Conservation (phyloP, 2,888 invertebrate genomes). For the Bellardia pandia region DNA sequence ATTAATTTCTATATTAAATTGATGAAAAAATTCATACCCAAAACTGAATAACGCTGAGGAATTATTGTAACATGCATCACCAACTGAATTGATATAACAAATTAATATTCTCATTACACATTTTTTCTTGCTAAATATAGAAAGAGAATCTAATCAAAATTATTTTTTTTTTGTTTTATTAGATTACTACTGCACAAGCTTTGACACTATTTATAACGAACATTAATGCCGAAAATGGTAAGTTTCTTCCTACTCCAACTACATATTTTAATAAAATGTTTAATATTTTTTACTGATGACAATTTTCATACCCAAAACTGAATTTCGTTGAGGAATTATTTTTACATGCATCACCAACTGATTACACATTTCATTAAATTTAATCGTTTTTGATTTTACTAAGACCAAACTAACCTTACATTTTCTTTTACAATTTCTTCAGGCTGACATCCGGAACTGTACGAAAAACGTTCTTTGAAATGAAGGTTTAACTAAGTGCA, state of each 20-base stretch:
- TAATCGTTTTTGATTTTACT: not conserved
- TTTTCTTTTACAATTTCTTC: not conserved
- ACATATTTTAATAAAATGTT: not conserved
- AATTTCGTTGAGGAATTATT: conserved; percentile 75
- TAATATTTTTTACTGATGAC: conserved; percentile 74
- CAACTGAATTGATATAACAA: conserved; percentile 76
- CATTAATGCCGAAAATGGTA: not conserved
- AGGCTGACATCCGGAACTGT: not conserved
- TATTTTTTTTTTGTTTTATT: not conserved
- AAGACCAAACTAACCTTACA: not conserved
- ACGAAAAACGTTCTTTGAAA: not conserved
- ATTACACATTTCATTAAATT: conserved; percentile 47
- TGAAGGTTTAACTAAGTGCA: not conserved
- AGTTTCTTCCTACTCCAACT: not conserved
- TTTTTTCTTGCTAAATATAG: not conserved
- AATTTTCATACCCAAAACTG: conserved; percentile 75
- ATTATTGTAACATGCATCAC: conserved; percentile 78
- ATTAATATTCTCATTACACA: not conserved
- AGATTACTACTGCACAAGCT: not conserved
- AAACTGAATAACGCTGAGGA: conserved; percentile 75
- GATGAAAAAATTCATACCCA: conserved; percentile 76
- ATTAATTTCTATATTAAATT: conserved; percentile 36
- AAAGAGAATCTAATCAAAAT: not conserved
- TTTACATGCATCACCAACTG: conserved; percentile 80
- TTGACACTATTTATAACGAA: not conserved